Conservation (phyloP, 1,140 invertebrate species). For the Megalopta genalis region DNA sequence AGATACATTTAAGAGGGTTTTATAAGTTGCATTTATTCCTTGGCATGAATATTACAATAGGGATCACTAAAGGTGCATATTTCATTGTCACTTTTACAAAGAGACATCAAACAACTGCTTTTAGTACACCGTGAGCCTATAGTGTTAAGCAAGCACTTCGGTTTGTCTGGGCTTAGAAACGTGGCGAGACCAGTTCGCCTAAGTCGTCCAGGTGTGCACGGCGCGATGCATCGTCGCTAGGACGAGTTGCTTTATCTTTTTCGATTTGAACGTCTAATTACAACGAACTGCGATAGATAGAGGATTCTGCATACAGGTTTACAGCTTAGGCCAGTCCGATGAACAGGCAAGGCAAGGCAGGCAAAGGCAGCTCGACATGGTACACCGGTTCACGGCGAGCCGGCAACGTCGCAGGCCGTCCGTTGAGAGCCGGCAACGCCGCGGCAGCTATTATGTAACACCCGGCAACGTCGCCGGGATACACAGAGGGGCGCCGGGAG, state of each 20-base stretch:
- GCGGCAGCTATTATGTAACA: slow-evolving; percentile 76
- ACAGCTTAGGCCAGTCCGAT: slow-evolving; percentile 37
- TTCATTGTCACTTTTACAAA: too few species aligned
- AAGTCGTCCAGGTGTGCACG: too few species aligned
- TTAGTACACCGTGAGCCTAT: too few species aligned
- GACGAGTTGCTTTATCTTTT: background rate
- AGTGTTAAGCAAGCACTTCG: too few species aligned
- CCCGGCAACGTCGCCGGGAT: slow-evolving; percentile 74
- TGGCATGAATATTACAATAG: too few species aligned
- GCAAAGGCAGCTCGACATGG: slow-evolving; percentile 49
- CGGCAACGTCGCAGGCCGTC: slow-evolving; percentile 72
- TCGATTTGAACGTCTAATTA: slow-evolving; percentile 47
- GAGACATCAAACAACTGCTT: too few species aligned
- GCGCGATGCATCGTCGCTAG: too few species aligned
- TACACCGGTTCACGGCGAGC: slow-evolving; percentile 48
- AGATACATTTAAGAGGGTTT: too few species aligned
- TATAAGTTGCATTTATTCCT: too few species aligned
- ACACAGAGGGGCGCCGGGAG: slow-evolving; percentile 53
- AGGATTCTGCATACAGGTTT: slow-evolving; percentile 7
- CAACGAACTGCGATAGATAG: background rate
- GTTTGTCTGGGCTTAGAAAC: too few species aligned
- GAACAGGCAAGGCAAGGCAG: slow-evolving; percentile 11
- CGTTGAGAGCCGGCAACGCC: slow-evolving; percentile 59
- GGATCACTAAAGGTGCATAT: too few species aligned
- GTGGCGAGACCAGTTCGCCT: too few species aligned